Evolutionary conservation across 2,113 vertebrate genomes (phyloP).

Genomic region (Peromyscus californicus): DNA sequence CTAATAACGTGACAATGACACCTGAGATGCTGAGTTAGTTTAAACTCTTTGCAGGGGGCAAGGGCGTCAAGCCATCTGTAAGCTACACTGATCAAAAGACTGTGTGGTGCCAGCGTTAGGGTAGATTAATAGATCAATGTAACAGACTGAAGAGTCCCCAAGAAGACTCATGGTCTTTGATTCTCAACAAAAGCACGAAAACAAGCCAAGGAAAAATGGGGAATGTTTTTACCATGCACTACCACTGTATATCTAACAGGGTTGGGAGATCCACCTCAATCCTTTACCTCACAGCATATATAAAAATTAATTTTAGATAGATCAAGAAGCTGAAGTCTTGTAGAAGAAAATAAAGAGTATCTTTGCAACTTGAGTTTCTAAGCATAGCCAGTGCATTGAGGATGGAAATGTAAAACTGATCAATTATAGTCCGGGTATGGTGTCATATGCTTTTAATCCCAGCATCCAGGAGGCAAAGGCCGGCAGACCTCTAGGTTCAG

Average conservation of each 20-base stretch:
- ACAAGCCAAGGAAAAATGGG: not conserved
- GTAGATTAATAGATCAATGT: not conserved
- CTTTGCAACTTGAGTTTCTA: not conserved
- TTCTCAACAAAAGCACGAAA: constrained; percentile 9
- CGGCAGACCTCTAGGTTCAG: not conserved
- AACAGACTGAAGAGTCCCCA: not conserved
- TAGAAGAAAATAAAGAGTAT: not conserved
- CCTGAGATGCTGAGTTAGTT: not conserved
- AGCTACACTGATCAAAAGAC: not conserved
- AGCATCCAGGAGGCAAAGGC: not conserved
- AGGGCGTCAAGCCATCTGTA: not conserved
- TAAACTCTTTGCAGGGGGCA: not conserved
- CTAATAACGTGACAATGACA: constrained; percentile 7
- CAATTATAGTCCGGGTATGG: not conserved
- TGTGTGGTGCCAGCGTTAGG: not conserved
- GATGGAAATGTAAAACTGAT: not conserved
- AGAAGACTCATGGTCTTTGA: not conserved
- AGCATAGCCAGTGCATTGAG: not conserved
- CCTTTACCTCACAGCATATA: not conserved
- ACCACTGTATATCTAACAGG: not conserved
- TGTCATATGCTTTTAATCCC: not conserved
- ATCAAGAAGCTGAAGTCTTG: not conserved
- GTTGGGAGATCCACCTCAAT: not conserved
- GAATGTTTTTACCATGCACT: not conserved
- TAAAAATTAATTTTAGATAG: constrained; percentile 20